Evolutionary conservation across 2,113 vertebrate genomes (phyloP).

Genomic region (Notechis scutatus): DNA sequence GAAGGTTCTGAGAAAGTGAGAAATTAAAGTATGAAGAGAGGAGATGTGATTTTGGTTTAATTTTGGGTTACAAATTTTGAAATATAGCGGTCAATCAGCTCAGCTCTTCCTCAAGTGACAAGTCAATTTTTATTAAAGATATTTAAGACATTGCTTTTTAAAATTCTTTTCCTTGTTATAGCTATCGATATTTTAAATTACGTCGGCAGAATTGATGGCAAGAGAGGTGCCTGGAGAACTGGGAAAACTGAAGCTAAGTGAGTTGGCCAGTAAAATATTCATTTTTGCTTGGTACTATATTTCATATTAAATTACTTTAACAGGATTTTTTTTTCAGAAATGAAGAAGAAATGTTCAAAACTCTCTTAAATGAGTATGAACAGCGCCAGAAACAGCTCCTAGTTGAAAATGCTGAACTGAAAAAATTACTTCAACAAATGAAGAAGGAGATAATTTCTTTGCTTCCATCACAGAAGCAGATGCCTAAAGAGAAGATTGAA

Average conservation of each 20-base stretch:
- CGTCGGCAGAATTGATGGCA: conserved; percentile 90
- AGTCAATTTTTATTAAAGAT: neutral
- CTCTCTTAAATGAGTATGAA: conserved; percentile 87
- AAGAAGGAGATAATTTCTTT: conserved; percentile 95
- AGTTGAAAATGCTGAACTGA: conserved; percentile 91
- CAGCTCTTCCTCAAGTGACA: neutral
- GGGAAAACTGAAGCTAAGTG: conserved; percentile 79
- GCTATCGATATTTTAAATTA: conserved; percentile 92
- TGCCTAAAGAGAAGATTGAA: conserved; percentile 72
- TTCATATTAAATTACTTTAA: conserved; percentile 33
- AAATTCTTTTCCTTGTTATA: conserved; percentile 61
- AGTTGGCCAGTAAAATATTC: neutral
- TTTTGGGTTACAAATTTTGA: neutral
- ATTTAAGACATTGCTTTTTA: conserved; percentile 34
- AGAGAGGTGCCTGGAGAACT: conserved; percentile 84
- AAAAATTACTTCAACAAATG: conserved; percentile 96
- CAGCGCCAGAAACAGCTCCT: conserved; percentile 83
- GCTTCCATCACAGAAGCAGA: conserved; percentile 80
- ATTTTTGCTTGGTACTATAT: conserved; percentile 29
- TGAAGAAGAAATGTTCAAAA: conserved; percentile 92
- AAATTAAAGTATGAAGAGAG: neutral
- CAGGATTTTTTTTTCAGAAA: conserved; percentile 73
- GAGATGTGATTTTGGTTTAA: neutral
- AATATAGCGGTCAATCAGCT: neutral
- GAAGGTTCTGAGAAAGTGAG: neutral